Base-by-base conservation (phyloP, 2,113 vertebrate genomes). In the Lepisosteus oculatus region DNA sequence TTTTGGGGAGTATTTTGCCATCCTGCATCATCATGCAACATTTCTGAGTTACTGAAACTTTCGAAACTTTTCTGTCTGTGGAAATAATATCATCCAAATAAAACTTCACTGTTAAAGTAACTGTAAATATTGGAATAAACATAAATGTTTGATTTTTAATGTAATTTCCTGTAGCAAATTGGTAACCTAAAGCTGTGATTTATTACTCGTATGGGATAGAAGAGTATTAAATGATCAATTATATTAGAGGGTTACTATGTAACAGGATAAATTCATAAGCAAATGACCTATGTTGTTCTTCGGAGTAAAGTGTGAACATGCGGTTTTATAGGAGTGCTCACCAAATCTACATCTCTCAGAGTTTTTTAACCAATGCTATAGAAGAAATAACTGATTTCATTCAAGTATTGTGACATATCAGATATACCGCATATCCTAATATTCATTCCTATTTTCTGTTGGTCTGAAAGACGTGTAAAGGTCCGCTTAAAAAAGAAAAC, bases 401-500 rank as follows among this genome's bases (percentile, higher is more conserved):
- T 59, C 15, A 55, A 44, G 43, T 8, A 5, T 13, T 6, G 43
- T 55, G 51, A 54, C 51, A 9, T 17, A 67, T 67, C 66, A 11
- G 12, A 4, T 12, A 55, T 68, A n/a, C 4, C 4, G 15, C 42
- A 45, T 29, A 41, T 68, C 55, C 15, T 8, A 51, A 82, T 85
- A 83, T 8, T 59, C 57, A 59, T 77, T 78, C 78, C 9, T 42
- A 55, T 45, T 65, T 6, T n/a, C 68, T 29, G 12, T 64, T 51
- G 44, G 43, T 67, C 68, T 57, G 70, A 76, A 86, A 88, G 85
- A 80, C 86, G 85, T 81, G 80, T 83, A 76, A 66, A 86, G 88
- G 88, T 89, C 89, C 88, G 79, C 81, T 81, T 86, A 83, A 89
- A 89, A 89, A 86, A 83, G 82, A 76, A 62, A 59, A 59, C 57